Conservation (phyloP, 1,140 invertebrate species). For the Monomorium pharaonis region DNA sequence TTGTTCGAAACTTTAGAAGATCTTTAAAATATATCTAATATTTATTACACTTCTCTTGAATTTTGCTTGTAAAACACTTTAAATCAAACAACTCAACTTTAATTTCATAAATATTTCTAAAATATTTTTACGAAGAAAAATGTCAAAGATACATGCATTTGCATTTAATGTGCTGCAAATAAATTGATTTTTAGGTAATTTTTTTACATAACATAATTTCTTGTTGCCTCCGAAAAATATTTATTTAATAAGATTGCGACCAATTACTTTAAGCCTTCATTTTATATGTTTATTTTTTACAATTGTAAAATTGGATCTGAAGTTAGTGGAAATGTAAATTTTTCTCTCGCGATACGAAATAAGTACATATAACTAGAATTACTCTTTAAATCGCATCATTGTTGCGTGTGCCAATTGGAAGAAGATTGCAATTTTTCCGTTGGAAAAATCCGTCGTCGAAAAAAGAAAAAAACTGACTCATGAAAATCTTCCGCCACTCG, state of each 20-base stretch:
- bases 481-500: background rate
- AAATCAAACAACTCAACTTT: background rate
- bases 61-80: background rate
- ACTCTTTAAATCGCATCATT: background rate
- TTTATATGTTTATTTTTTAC: background rate
- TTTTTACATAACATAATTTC: background rate
- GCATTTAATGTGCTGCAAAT: background rate
- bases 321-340: background rate
- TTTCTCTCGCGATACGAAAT: background rate
- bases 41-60: background rate
- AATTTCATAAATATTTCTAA: background rate
- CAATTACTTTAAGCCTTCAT: too few species aligned
- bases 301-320: background rate
- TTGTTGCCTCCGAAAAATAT: background rate
- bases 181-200: background rate
- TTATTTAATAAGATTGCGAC: background rate
- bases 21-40: too few species aligned
- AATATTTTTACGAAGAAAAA: background rate
- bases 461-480: background rate
- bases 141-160: background rate
- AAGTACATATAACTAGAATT: background rate
- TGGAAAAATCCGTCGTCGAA: background rate
- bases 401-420: background rate
- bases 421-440: background rate
- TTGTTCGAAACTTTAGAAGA: too few species aligned